Evolutionary conservation across 2,888 invertebrate species (phyloP).

Genomic region (Stegophylla sp.): DNA sequence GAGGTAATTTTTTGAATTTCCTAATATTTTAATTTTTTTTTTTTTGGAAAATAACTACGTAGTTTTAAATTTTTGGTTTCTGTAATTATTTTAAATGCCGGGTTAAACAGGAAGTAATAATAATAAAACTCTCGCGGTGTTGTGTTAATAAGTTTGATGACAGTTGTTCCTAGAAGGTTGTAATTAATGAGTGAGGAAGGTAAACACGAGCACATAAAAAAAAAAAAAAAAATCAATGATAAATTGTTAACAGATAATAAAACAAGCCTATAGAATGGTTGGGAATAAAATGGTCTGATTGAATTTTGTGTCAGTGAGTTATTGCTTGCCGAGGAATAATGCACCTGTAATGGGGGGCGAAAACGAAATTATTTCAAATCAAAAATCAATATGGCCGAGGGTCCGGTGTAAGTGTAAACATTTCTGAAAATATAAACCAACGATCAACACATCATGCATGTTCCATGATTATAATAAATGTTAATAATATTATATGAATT

Average conservation of each 20-base stretch:
- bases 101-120: not conserved
- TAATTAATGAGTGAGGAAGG: not conserved
- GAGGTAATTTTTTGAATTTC: too few species aligned
- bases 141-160: not conserved
- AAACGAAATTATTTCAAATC: not conserved
- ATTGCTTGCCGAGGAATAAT: not conserved
- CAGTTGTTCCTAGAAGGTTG: too few species aligned
- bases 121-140: not conserved
- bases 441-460: too few species aligned
- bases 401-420: not conserved
- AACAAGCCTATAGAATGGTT: not conserved
- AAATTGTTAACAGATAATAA: not conserved
- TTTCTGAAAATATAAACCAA: not conserved
- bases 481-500: too few species aligned
- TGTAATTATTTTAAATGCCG: not conserved
- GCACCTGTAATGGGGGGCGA: not conserved
- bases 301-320: not conserved
- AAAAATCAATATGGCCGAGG: not conserved
- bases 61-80: not conserved
- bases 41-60: too few species aligned
- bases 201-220: not conserved
- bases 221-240: not conserved
- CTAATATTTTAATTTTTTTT: too few species aligned
- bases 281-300: not conserved
- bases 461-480: too few species aligned